Conservation (phyloP, 2,888 invertebrate species). For the Folsomia manolachei region DNA sequence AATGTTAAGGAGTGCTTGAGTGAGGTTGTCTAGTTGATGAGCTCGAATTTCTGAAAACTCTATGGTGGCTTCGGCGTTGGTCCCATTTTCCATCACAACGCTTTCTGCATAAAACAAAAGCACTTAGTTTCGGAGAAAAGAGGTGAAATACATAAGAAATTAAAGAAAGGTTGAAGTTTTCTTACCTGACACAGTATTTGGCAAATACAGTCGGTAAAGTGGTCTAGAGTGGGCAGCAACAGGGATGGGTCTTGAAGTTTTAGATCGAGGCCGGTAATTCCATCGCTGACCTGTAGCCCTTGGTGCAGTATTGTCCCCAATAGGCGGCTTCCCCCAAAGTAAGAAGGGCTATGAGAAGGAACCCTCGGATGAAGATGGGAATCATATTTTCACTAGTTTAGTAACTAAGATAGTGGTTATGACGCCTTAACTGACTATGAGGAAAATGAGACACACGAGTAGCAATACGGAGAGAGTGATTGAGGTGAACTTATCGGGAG, state of each 20-base stretch:
- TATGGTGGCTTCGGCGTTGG: constrained; percentile 1
- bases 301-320: neutral
- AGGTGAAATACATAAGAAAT: too few species aligned
- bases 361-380: too few species aligned
- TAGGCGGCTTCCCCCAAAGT: too few species aligned
- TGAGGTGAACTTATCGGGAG: too few species aligned
- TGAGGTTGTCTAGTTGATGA: constrained; percentile 12
- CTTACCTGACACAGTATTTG: neutral
- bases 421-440: neutral
- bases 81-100: neutral
- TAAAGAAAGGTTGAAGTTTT: too few species aligned
- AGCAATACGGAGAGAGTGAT: neutral
- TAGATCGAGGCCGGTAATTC: neutral
- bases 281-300: too few species aligned
- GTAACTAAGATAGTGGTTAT: neutral
- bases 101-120: neutral
- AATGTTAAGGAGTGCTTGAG: constrained; percentile 11
- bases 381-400: too few species aligned
- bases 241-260: too few species aligned
- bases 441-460: neutral
- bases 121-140: too few species aligned
- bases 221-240: neutral
- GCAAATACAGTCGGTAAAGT: neutral
- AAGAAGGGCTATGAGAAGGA: neutral
- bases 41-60: constrained; percentile 5